Base-by-base conservation (phyloP, 2,113 vertebrate genomes). In the Uria lomvia region DNA sequence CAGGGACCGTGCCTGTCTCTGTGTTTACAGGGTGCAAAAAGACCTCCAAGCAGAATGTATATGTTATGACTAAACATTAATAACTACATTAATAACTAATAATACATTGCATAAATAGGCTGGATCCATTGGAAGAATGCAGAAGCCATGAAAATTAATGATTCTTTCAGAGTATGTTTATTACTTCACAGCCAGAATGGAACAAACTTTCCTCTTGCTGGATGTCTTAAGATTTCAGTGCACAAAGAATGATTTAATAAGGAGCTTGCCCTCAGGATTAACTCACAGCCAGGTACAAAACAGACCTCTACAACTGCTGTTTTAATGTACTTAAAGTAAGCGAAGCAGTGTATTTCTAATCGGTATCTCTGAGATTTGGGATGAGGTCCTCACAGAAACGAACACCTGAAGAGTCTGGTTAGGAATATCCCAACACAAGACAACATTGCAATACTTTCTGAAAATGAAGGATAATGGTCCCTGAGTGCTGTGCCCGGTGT, bases 241-340 rank as follows among this genome's bases (percentile, higher is more conserved):
- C 32, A 36, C 34, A 77, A 93, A 73, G 11, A 77, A 79, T 42
- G n/a, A 87, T 49, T 91, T 53, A 82, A 68, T n/a, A 62, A 56
- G 29, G 56, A 63, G 21, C n/a, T 50, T 67, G 36, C 79, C 36
- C 34, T 78, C 73, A 52, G 38, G 40, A 88, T 60, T 90, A 90
- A 55, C 34, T 73, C 88, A 65, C 43, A 65, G 75, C 52, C 78
- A 63, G 30, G 40, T 92, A 88, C 90, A 97, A 96, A 97, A 85
- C 88, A 93, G 87, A 94, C 36, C n/a, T 71, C 24, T 66, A 42
- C 19, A 93, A 90, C 42, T 81, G 88, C n/a, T 68, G 58, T 92
- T 68, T 79, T 97, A 97, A 87, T 75, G 67, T 63, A 58, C 94
- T 96, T 91, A 93, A 92, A 97, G 87, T 73, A 86, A 95, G 52